Base-by-base conservation (phyloP, 2,113 vertebrate genomes). In the Gorsachius goisagi region DNA sequence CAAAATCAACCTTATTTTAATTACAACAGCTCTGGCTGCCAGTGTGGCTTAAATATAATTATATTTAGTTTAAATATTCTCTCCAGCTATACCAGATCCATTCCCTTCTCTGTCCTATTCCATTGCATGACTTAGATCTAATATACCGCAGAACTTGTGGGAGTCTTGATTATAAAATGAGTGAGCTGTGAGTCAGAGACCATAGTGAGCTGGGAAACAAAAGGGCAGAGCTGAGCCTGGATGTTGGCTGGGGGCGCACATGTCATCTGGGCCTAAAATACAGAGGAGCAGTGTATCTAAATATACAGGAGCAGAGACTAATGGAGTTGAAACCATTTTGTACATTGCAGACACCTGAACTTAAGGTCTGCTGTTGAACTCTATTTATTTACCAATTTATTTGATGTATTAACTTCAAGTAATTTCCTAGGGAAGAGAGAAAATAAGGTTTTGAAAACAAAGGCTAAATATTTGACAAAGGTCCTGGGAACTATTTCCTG, bases 1-100 rank as follows among this genome's bases (percentile, higher is more conserved):
- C 76, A 94, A 81, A 78, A 87, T 67, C 79, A 95, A 77, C 83
- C 76, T 89, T 84, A 47, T 59, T 95, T 90, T 93, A 95, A 94
- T 95, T 91, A 71, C 35, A 78, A 22, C 32, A 63, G 21, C 55
- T 77, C 63, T 82, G 33, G 16, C 71, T 88, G 85, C 69, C 60
- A 45, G 12, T 30, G 76, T 63, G 49, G 69, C 81, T 91, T 81
- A 93, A 90, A 79, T 81, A 39, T 41, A 88, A 80, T 93, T 90
- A 53, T 71, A 85, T 87, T 85, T 74, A 76, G 55, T 86, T 86
- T 63, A 84, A 96, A 41, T 92, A 59, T 17, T 92, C 87, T 86
- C 86, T 74, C 60, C 63, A 72, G 45, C 55, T 45, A 37, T 59
- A 69, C n/a, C 45, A 50, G 41, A 47, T 77, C 69, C 44, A n/a